Conservation (phyloP, 2,888 invertebrate genomes). For the Drosophila neotestacea region DNA sequence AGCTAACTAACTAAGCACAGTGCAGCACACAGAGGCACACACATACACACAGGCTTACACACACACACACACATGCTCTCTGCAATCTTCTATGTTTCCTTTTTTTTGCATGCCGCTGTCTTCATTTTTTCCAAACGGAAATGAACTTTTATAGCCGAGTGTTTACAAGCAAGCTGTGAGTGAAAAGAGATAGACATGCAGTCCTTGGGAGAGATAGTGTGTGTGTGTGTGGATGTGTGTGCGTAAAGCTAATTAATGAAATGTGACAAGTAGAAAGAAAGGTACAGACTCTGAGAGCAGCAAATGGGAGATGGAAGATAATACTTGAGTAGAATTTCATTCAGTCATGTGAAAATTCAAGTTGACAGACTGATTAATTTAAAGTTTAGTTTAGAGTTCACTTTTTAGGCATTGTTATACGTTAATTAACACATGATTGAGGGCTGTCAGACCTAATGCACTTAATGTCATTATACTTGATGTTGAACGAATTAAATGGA, state of each 20-base stretch:
- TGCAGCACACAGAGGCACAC: slow-evolving; percentile 8
- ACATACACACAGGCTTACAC: slow-evolving; percentile 7
- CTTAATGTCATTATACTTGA: neutral
- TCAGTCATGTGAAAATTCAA: neutral
- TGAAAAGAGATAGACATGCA: slow-evolving; percentile 4
- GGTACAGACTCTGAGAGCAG: slow-evolving; percentile 1
- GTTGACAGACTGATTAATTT: neutral
- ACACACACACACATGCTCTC: neutral
- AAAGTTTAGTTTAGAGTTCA: neutral
- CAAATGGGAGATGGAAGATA: slow-evolving; percentile 12
- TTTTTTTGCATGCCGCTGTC: slow-evolving; percentile 2
- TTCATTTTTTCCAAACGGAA: slow-evolving; percentile 41
- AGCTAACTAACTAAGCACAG: slow-evolving; percentile 40
- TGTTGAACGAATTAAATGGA: neutral
- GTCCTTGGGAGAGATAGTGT: neutral
- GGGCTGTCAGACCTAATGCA: neutral
- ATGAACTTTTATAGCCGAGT: slow-evolving; percentile 46
- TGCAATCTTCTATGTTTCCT: slow-evolving; percentile 3
- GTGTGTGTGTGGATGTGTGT: slow-evolving; percentile 9
- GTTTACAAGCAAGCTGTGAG: slow-evolving; percentile 28
- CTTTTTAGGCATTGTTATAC: neutral
- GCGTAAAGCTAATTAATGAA: slow-evolving; percentile 44
- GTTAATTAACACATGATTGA: neutral
- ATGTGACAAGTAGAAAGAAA: slow-evolving; percentile 32
- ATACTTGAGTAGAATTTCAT: neutral